phyloP scores from a whole-genome alignment of 2,888 invertebrate species.

The Machimus atricapillus region DNA sequence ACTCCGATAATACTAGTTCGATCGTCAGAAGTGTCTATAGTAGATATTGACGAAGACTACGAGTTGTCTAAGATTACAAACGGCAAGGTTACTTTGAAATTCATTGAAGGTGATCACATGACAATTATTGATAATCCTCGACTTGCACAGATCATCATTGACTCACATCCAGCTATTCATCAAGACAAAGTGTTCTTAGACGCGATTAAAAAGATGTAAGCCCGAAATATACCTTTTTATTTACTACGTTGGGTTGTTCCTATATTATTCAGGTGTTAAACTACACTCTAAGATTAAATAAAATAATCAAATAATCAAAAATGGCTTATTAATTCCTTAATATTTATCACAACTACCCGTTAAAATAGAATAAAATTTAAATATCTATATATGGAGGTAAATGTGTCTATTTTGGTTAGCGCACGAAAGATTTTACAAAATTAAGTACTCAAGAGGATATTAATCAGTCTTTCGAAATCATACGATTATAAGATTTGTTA shows the following conservation, averaged over 20 bases:
- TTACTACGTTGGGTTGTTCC: background rate
- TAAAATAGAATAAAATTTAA: too few species aligned
- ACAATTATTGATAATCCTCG: constrained; percentile 73
- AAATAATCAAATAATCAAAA: too few species aligned
- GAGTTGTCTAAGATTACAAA: constrained; percentile 69
- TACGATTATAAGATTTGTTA: too few species aligned
- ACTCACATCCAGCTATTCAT: constrained; percentile 56
- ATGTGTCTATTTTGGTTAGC: too few species aligned
- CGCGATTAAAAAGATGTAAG: background rate
- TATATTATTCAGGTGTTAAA: background rate
- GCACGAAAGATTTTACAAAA: too few species aligned
- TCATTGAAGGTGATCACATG: constrained; percentile 76
- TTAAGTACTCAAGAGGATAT: too few species aligned
- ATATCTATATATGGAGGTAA: too few species aligned
- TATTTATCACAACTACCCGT: too few species aligned
- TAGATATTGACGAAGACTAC: constrained; percentile 70
- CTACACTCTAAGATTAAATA: too few species aligned
- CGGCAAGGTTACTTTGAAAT: constrained; percentile 67
- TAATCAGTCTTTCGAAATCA: too few species aligned
- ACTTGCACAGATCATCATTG: constrained; percentile 70
- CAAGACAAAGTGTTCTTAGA: constrained; percentile 56
- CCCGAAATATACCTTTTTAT: background rate
- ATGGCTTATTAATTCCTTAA: too few species aligned
- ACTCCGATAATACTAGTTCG: constrained; percentile 70
- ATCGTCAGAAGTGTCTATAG: constrained; percentile 67